Base-by-base conservation (phyloP, 2,888 invertebrate species). In the Campaea margaritaria region DNA sequence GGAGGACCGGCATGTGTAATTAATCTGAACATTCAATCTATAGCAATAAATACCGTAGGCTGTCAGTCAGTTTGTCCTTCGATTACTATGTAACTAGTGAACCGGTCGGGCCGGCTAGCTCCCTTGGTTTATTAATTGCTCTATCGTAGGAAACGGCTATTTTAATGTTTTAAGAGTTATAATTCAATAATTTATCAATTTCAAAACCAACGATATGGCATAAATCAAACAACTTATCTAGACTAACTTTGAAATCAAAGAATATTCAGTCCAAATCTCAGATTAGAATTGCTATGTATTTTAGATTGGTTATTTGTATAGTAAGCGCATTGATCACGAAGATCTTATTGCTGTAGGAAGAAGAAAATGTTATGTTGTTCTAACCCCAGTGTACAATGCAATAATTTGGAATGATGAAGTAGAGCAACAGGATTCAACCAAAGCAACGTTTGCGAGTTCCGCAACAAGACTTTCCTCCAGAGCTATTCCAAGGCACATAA, bases 11-110 rank as follows among this genome's bases (percentile, higher is more conserved):
- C 79, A 83, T 86, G 78, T 83, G 85, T 86, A 87, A 86, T 86
- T 86, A 86, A 86, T 86, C 84, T 85, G 77, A 80, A 82, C 82
- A 82, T 83, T 86, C 80, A 81, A 86, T 87, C 85, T 86, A 85
- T 81, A 85, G 81, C 84, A 85, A 85, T 85, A 86, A 86, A 86
- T 86, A 85, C 85, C 80, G 81, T 82, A 76, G 76, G 76, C 77
- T 83, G 85, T 82, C 78, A 77, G 80, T 81, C 81, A 78, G 85
- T 83, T 75, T 86, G 86, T 87, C 87, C 87, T 87, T 86, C 85
- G 82, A 79, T 78, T 78, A 79, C 82, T 78, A 78, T 79, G 83
- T 78, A 80, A 80, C 79, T 75, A 72, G 82, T 72, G 73, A 75
- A 83, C 83, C 82, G 83, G 83, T 81, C 82, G 73, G 74, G 74